phyloP scores from a whole-genome alignment of 2,888 invertebrate genomes.

The Adelognathus sp. region DNA sequence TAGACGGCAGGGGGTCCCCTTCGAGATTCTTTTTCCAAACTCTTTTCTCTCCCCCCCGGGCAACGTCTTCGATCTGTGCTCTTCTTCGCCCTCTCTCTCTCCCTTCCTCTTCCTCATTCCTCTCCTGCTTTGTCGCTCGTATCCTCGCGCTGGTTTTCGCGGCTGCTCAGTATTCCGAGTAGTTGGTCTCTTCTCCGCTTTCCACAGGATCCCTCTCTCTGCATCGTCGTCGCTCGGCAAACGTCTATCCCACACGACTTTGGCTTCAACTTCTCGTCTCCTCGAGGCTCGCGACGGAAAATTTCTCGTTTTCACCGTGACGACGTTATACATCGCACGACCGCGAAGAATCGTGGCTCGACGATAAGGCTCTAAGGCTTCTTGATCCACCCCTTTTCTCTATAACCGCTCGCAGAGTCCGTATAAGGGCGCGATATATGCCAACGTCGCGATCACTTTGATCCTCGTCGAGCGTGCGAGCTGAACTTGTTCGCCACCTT shows the following conservation, averaged over 20 bases:
- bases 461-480: constrained; percentile 63
- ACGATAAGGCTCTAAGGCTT: constrained; percentile 76
- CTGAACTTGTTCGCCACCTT: constrained; percentile 71
- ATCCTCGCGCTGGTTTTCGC: constrained; percentile 13
- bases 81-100: constrained; percentile 15
- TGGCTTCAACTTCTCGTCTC: constrained; percentile 60
- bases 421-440: background rate
- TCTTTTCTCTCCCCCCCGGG: constrained; percentile 53
- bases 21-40: constrained; percentile 59
- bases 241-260: constrained; percentile 49
- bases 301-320: constrained; percentile 44
- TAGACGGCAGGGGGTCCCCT: constrained; percentile 78
- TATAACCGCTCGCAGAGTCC: constrained; percentile 33
- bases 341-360: constrained; percentile 67
- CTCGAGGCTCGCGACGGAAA: constrained; percentile 46
- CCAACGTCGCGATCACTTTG: constrained; percentile 63
- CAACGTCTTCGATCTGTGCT: constrained; percentile 51
- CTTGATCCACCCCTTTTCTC: constrained; percentile 77
- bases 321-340: constrained; percentile 2
- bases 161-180: constrained; percentile 79
- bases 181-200: constrained; percentile 67
- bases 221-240: constrained; percentile 48
- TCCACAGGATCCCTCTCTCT: constrained; percentile 55
- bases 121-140: constrained; percentile 14
- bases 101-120: constrained; percentile 21